Conservation (phyloP, 2,113 vertebrate species). For the Pangasianodon gigas region DNA sequence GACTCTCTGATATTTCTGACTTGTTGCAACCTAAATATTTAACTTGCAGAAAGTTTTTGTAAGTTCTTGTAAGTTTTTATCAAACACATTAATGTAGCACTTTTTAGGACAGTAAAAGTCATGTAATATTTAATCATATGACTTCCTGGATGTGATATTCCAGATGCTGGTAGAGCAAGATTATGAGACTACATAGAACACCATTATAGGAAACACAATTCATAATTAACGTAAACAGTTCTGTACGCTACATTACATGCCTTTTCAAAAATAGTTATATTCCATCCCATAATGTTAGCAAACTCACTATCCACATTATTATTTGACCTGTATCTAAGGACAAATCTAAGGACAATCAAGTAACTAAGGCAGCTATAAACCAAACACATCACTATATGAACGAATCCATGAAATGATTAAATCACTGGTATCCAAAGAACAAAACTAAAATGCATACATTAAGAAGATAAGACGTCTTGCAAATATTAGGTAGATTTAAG, state of each 20-base stretch:
- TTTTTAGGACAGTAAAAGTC: background rate
- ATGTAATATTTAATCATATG: background rate
- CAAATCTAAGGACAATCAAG: background rate
- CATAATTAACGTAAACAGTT: background rate
- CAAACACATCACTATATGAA: background rate
- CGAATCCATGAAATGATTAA: background rate
- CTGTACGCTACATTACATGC: background rate
- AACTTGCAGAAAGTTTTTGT: background rate
- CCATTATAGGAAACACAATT: background rate
- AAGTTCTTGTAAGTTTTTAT: too few relatives aligned
- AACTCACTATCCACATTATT: background rate
- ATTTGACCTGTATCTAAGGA: background rate
- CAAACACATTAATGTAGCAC: background rate
- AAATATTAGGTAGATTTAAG: background rate
- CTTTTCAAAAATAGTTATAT: background rate
- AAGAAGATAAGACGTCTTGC: background rate
- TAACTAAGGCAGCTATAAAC: background rate
- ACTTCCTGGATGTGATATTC: background rate
- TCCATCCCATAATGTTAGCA: background rate
- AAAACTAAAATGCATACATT: background rate
- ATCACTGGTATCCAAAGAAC: background rate
- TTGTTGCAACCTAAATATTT: background rate
- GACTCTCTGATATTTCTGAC: background rate
- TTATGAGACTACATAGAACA: background rate
- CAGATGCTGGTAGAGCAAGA: background rate